phyloP scores from a whole-genome alignment of 2,113 vertebrate species.

The Cinclus mexicanus region DNA sequence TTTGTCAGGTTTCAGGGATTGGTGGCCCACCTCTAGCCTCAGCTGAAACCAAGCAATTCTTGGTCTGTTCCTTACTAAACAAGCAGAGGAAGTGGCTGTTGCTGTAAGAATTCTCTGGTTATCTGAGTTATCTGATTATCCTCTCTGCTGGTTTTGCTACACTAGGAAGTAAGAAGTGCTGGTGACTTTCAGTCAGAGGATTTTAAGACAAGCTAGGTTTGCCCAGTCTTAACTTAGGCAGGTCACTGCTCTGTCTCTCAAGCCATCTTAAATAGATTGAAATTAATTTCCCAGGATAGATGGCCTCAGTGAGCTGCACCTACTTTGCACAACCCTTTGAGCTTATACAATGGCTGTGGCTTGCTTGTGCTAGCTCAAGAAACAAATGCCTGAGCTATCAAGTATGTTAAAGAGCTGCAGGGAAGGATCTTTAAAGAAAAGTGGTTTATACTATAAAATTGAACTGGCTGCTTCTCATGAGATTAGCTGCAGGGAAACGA shows the following conservation, averaged over 20 bases:
- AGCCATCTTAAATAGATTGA: neutral
- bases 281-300: neutral
- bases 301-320: neutral
- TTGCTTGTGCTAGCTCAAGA: neutral
- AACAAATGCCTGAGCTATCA: neutral
- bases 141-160: neutral
- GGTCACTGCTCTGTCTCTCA: neutral
- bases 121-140: too few relatives aligned
- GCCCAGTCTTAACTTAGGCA: neutral
- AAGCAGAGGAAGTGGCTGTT: neutral
- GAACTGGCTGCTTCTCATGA: neutral
- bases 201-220: neutral
- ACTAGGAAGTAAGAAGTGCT: neutral
- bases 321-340: neutral
- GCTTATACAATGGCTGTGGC: neutral
- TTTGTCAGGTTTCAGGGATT: neutral
- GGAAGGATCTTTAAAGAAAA: slow-evolving; percentile 1
- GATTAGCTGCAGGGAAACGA: neutral
- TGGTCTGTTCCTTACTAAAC: neutral
- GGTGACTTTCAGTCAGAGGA: neutral
- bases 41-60: neutral
- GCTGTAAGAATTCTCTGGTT: neutral
- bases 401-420: slow-evolving; percentile 9
- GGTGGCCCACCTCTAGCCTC: neutral
- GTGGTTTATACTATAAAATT: neutral